Percentiles rank a stretch among this genome's conserved stretches.
Conservation (phyloP, 2,888 invertebrate species). For the Gnatocerus cornutus region DNA sequence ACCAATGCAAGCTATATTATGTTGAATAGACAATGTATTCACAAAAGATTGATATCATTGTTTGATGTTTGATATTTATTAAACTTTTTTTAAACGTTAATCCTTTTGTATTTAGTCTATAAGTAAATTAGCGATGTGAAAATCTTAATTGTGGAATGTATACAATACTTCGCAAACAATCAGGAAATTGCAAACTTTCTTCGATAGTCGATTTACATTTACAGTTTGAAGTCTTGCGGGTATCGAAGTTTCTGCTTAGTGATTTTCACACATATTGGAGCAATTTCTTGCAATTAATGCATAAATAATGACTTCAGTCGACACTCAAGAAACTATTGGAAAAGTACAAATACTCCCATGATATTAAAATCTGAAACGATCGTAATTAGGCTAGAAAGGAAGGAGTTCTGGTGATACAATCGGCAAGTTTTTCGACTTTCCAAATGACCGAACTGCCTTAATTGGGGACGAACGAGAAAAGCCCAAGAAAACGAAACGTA, state of each 20-base stretch:
- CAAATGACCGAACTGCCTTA: slow-evolving; percentile 21
- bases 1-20: not conserved
- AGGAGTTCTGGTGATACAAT: slow-evolving; percentile 28
- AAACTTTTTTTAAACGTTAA: too few species aligned
- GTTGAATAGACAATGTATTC: not conserved
- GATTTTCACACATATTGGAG: slow-evolving; percentile 6
- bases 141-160: not conserved
- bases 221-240: slow-evolving; percentile 6
- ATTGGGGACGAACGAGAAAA: slow-evolving; percentile 33
- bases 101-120: too few species aligned
- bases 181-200: slow-evolving; percentile 3
- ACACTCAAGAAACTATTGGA: not conserved
- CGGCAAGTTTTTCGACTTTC: slow-evolving; percentile 24
- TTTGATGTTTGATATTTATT: too few species aligned
- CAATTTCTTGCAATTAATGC: slow-evolving; percentile 3
- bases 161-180: not conserved
- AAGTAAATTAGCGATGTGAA: too few species aligned
- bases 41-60: too few species aligned
- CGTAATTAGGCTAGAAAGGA: slow-evolving; percentile 32
- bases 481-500: slow-evolving; percentile 35
- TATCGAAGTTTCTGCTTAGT: slow-evolving; percentile 3
- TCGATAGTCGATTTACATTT: slow-evolving; percentile 4
- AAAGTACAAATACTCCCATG: not conserved
- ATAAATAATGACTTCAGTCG: slow-evolving; percentile 9
- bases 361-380: slow-evolving; percentile 22